Percentiles rank a stretch among this genome's conserved stretches.
Conservation (phyloP, 2,113 vertebrate genomes). For the Brachirus orientalis region DNA sequence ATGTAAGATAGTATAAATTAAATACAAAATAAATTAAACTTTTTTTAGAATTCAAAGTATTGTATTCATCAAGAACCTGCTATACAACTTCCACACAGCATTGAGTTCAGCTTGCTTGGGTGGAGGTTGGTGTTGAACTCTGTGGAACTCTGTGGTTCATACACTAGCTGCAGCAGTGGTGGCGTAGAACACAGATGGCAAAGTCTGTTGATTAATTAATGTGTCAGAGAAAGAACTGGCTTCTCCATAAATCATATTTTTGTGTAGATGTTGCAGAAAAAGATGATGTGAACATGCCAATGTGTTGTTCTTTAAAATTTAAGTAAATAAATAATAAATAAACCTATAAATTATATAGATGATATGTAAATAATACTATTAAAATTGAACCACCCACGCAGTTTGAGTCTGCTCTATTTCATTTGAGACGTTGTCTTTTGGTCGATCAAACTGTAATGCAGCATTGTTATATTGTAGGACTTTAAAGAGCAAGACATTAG, state of each 20-base stretch:
- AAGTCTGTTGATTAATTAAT: neutral
- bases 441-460: no score
- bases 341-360: no score
- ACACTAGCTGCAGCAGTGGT: neutral
- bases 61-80: neutral
- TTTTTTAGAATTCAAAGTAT: no score
- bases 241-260: neutral
- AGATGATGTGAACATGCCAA: no score
- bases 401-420: no score
- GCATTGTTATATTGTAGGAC: neutral
- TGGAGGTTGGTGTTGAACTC: neutral
- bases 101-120: neutral
- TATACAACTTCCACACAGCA: neutral
- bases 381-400: no score
- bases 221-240: neutral
- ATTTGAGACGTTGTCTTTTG: no score
- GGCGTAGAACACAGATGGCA: neutral
- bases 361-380: no score
- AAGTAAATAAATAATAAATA: no score
- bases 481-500: neutral
- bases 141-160: neutral
- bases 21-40: no score
- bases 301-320: no score
- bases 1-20: no score
- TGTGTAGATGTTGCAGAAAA: neutral